Evolutionary conservation across 2,797 vertebrate species (phyloP).

Genomic region (Crenichthys baileyi): DNA sequence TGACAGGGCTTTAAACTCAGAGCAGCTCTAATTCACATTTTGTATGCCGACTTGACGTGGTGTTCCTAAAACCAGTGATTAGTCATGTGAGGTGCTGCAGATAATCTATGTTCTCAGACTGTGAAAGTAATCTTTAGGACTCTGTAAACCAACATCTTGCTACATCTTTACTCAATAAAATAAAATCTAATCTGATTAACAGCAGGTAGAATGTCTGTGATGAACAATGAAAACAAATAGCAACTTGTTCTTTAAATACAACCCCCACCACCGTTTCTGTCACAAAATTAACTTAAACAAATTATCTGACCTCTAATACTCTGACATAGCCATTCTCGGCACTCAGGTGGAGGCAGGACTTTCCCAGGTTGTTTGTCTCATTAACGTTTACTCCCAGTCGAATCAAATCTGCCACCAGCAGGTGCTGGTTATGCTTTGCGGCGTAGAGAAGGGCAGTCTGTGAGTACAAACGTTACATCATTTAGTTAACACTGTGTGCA

Average conservation of each 20-base stretch:
- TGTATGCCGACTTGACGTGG: too few species aligned
- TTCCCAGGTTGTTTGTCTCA: conserved; percentile 76
- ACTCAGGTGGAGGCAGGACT: conserved; percentile 86
- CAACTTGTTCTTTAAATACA: not conserved
- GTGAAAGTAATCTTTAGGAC: not conserved
- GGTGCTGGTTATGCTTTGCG: conserved; percentile 87
- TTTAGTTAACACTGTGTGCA: not conserved
- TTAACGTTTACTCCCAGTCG: conserved; percentile 82
- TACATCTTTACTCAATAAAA: not conserved
- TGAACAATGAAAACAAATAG: not conserved
- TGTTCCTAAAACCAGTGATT: too few species aligned
- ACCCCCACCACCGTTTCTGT: not conserved
- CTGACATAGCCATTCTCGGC: conserved; percentile 84
- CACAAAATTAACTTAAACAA: not conserved
- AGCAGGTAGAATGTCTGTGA: not conserved
- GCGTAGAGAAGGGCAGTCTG: conserved; percentile 88
- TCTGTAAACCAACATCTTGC: not conserved
- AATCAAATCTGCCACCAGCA: conserved; percentile 87
- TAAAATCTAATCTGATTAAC: not conserved
- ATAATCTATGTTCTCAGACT: too few species aligned
- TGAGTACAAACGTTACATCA: not conserved
- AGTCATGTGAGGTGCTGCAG: too few species aligned
- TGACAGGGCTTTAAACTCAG: too few species aligned
- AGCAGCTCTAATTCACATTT: too few species aligned
- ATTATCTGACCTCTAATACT: conserved; percentile 81